phyloP scores from a whole-genome alignment of 2,113 vertebrate genomes.

The Beaufortia kweichowensis region DNA sequence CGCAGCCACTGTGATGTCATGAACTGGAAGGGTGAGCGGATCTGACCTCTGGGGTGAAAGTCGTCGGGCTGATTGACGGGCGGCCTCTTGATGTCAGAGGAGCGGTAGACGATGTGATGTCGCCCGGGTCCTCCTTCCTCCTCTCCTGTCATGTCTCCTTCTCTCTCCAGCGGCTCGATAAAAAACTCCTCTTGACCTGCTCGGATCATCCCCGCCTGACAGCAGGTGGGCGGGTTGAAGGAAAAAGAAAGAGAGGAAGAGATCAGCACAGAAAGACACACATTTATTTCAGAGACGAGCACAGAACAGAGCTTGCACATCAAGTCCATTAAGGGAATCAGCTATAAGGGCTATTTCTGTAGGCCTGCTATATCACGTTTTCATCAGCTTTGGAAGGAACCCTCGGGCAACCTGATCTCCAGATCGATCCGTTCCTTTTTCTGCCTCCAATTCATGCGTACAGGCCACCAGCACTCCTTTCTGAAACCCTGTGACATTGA shows the following conservation, averaged over 20 bases:
- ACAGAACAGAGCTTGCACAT: slow-evolving; percentile 37
- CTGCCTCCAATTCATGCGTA: slow-evolving; percentile 39
- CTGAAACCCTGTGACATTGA: slow-evolving; percentile 34
- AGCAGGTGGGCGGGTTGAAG: slow-evolving; percentile 30
- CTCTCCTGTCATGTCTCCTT: slow-evolving; percentile 59
- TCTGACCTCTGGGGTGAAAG: slow-evolving; percentile 75
- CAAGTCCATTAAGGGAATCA: slow-evolving; percentile 52
- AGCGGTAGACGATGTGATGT: slow-evolving; percentile 82
- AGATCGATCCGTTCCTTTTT: slow-evolving; percentile 46
- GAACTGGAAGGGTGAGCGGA: slow-evolving; percentile 2
- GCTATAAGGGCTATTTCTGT: slow-evolving; percentile 53
- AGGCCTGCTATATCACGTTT: slow-evolving; percentile 48
- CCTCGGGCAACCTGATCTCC: slow-evolving; percentile 48
- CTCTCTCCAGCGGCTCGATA: slow-evolving; percentile 84
- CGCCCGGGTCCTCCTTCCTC: slow-evolving; percentile 73
- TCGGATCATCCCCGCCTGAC: slow-evolving; percentile 86
- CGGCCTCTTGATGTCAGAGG: slow-evolving; percentile 70
- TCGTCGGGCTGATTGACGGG: slow-evolving; percentile 52
- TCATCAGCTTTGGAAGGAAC: slow-evolving; percentile 52
- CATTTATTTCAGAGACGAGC: slow-evolving; percentile 35
- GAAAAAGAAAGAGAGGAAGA: slow-evolving; percentile 1
- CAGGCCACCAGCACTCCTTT: slow-evolving; percentile 8
- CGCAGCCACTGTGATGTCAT: slow-evolving; percentile 9
- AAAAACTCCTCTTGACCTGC: slow-evolving; percentile 87
- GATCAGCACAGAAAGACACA: slow-evolving; percentile 64